A percentile compares a stretch with the other conserved stretches of the same genome.
Evolutionary conservation across 2,113 vertebrate species (phyloP).

Genomic region (Brachypodius melanocephalos): DNA sequence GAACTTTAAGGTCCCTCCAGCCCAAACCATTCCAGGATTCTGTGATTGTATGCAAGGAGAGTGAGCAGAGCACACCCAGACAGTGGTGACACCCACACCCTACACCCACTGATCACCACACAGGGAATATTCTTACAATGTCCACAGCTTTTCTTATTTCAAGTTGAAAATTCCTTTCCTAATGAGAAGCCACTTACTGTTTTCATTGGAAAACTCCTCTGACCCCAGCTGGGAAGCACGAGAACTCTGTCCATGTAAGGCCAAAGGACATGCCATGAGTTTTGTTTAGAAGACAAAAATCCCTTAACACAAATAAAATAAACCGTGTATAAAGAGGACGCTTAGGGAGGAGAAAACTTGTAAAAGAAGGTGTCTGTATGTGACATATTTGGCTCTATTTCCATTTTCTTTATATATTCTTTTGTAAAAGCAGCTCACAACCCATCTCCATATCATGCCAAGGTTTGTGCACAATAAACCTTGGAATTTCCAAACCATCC

Average conservation of each 20-base stretch:
- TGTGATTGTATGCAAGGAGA: not conserved
- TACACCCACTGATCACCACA: not conserved
- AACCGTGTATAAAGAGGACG: not conserved
- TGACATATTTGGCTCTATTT: not conserved
- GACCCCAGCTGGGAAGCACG: fast-evolving
- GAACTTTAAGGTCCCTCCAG: not conserved
- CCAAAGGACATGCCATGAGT: fast-evolving
- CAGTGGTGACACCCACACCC: not conserved
- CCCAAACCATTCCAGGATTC: not conserved
- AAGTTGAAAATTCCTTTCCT: not conserved
- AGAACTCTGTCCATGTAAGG: not conserved
- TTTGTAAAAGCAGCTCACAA: not conserved
- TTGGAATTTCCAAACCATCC: not conserved
- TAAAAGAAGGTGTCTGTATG: not conserved
- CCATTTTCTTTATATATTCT: not conserved
- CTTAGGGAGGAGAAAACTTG: not conserved
- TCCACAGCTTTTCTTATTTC: not conserved
- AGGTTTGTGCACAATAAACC: not conserved
- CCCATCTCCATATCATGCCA: not conserved
- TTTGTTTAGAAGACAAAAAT: not conserved
- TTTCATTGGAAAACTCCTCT: not conserved
- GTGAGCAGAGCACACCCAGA: fast-evolving
- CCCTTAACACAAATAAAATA: not conserved
- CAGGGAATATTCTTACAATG: fast-evolving
- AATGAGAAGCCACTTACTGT: not conserved